phyloP scores from a whole-genome alignment of 2,113 vertebrate species.

The Catharus fuscescens region DNA sequence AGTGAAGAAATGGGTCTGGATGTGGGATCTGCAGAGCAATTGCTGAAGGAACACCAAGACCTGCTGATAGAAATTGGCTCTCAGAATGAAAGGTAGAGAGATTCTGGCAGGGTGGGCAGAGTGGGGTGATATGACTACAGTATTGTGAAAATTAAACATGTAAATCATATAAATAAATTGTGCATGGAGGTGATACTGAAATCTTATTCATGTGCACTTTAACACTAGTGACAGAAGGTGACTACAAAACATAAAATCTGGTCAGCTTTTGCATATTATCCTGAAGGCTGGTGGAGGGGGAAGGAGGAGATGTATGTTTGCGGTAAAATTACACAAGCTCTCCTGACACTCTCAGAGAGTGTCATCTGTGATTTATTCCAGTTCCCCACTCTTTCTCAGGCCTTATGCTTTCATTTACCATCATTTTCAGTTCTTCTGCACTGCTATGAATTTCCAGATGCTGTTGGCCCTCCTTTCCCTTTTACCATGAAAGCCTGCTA shows the following conservation, averaged over 20 bases:
- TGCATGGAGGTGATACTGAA: rapidly evolving
- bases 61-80: constrained; percentile 80
- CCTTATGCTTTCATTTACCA: not conserved
- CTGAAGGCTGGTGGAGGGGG: not conserved
- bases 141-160: not conserved
- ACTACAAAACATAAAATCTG: not conserved
- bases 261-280: not conserved
- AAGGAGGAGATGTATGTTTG: not conserved
- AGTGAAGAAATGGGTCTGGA: constrained; percentile 76
- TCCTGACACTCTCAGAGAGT: not conserved
- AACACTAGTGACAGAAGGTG: not conserved
- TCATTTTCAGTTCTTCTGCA: not conserved
- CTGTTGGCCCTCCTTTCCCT: not conserved
- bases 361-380: not conserved
- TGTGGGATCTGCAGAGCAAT: constrained; percentile 74
- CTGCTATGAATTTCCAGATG: not conserved
- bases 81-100: constrained; percentile 79
- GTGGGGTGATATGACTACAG: not conserved
- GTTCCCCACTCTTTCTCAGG: not conserved
- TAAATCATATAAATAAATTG: not conserved
- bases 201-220: not conserved
- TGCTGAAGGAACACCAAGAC: constrained; percentile 80
- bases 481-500: not conserved
- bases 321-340: not conserved
- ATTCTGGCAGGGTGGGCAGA: not conserved